Conservation (phyloP, 2,797 vertebrate species). For the Euphonia xanthogaster region DNA sequence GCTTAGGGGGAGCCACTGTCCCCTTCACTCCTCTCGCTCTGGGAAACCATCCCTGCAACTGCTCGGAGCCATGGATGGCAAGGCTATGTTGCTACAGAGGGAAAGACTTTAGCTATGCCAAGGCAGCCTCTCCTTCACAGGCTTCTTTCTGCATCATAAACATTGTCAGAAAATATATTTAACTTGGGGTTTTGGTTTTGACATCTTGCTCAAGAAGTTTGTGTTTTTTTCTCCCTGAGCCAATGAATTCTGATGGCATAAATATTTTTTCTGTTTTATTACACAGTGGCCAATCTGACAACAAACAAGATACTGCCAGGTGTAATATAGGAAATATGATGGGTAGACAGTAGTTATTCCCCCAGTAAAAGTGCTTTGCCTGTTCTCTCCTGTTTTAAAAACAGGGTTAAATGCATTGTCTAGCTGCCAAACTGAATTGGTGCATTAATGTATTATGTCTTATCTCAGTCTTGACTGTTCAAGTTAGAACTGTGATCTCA, state of each 20-base stretch:
- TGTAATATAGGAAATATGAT: neutral
- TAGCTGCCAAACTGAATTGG: neutral
- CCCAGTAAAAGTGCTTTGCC: neutral
- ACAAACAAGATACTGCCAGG: neutral
- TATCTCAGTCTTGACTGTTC: neutral
- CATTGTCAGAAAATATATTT: neutral
- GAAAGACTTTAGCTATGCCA: neutral
- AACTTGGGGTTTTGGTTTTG: neutral
- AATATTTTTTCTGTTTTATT: neutral
- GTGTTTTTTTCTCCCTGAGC: accelerated
- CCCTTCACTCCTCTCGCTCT: neutral
- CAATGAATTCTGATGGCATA: neutral
- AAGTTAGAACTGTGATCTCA: neutral
- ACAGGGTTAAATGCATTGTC: neutral
- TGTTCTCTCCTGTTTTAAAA: neutral
- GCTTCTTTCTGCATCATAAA: accelerated
- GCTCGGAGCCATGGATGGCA: neutral
- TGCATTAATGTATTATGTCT: neutral
- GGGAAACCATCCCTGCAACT: neutral
- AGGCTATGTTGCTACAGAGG: neutral
- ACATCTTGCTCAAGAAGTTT: neutral
- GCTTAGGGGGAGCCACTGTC: neutral
- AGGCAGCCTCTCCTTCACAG: neutral
- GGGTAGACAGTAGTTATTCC: neutral
- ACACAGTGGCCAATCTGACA: neutral